Evolutionary conservation across 2,888 invertebrate species (phyloP), one percentile per base, ranked within the genome.

Genomic region (Dexiosoma caninum): DNA sequence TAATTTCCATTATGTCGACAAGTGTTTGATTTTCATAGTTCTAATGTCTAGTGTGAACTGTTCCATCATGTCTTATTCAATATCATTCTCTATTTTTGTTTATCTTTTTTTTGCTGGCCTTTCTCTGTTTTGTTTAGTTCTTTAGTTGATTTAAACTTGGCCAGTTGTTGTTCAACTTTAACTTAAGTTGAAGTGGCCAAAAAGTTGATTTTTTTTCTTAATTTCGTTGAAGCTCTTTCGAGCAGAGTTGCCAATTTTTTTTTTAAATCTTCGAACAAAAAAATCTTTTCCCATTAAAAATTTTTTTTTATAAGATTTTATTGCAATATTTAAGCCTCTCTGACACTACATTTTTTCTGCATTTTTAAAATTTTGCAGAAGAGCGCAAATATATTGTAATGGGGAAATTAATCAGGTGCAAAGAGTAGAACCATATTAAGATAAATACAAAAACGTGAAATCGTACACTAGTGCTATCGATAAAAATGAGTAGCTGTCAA

Each of bases 161-260:
- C 62, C 69, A 51, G 74, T 79, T 62, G 35, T 59, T 57, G 51
- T 66, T 69, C 40, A 46, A 37, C 53, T 55, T 64, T 30, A 70
- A 14, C 46, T 75, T 37, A 62, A 70, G 44, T 60, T 70, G 49
- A 70, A 57, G 70, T 80, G 62, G 51, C 46, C 53, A 75, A 66
- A 57, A 23, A 46, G 23, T 19, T 53, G 6, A 27, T 19, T 16
- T 64, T 44, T 44, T 21, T 32, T 32, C 0, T 10, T 46, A 8
- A 0, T 49, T 7, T 27, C 53, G 46, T 9, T 37, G 14, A 37
- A 30, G 51, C 16, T n/a, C 16, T 8, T 21, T 40, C 16, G 12
- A 35, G 14, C 19, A 57, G 67, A 67, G 21, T 51, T 51, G 59
- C 16, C 40, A 49, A 9, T 35, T n/a, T 57, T 55, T 53, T 40